Percentiles rank a stretch among this genome's conserved stretches.
These are phyloP conservation scores for Chorisops tibialis DNA, from an alignment of 2,888 invertebrate genomes.

Conservation along the genomic window DNA sequence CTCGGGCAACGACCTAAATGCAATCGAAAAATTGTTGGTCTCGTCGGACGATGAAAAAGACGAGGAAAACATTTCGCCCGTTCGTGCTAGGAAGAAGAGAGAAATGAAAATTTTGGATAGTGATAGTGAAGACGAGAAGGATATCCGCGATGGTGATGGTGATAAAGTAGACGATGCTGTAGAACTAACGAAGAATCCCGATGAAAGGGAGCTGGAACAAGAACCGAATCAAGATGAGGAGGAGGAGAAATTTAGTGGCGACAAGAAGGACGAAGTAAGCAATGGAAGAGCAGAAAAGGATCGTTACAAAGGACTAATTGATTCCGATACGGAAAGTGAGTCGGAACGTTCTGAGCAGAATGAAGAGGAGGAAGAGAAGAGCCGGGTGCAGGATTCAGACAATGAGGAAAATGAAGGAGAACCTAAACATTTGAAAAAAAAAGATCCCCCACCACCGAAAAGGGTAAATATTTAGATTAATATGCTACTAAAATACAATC, in stretches of 20 bases:
- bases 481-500: too few relatives aligned
- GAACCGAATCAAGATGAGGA: background rate
- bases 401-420: background rate
- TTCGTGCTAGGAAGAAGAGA: background rate
- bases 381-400: background rate
- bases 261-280: background rate
- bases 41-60: slow-evolving; percentile 3
- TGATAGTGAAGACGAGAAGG: slow-evolving; percentile 34
- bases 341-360: background rate
- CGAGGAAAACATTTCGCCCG: background rate
- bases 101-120: slow-evolving; percentile 34
- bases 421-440: slow-evolving; percentile 7
- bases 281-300: slow-evolving; percentile 18
- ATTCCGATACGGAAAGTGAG: slow-evolving; percentile 33
- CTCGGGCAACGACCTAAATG: background rate
- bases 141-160: background rate
- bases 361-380: background rate
- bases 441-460: background rate
- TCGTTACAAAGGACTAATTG: slow-evolving; percentile 31
- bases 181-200: background rate
- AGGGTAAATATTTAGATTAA: slow-evolving; percentile 31
- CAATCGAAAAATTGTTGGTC: slow-evolving; percentile 10
- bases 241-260: background rate
- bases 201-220: background rate
- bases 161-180: background rate